Percentiles rank a stretch among this genome's conserved stretches.
Evolutionary conservation across 1,140 invertebrate genomes (phyloP).

Genomic region (Vanessa tameamea): DNA sequence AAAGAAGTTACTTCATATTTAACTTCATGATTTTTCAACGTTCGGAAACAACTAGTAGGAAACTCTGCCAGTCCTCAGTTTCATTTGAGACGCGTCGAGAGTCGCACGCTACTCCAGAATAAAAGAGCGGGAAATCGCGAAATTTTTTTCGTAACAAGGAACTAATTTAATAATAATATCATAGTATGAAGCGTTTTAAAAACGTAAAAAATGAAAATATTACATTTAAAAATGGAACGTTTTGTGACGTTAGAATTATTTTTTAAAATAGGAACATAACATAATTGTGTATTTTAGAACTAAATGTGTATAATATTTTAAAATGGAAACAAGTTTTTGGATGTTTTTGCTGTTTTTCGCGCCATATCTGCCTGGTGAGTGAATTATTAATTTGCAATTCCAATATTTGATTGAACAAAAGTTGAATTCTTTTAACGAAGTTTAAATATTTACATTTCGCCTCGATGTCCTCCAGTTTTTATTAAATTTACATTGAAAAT

Average conservation of each 20-base stretch:
- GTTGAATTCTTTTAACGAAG: background rate
- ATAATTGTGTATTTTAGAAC: slow-evolving; percentile 8
- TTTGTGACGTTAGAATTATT: slow-evolving; percentile 1
- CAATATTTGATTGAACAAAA: background rate
- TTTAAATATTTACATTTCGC: background rate
- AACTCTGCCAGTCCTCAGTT: slow-evolving; percentile 44
- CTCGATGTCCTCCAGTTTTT: background rate
- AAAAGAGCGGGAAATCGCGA: slow-evolving; percentile 53
- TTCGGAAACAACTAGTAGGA: slow-evolving; percentile 12
- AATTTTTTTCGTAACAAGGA: slow-evolving; percentile 36
- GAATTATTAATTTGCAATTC: background rate
- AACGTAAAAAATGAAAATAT: background rate
- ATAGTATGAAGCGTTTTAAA: background rate
- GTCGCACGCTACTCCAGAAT: slow-evolving; percentile 36
- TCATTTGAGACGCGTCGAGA: slow-evolving; percentile 26
- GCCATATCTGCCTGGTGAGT: slow-evolving; percentile 29
- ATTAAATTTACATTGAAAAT: too few relatives aligned
- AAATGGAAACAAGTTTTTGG: slow-evolving; percentile 27
- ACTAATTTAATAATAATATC: background rate
- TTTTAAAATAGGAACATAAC: slow-evolving; percentile 13
- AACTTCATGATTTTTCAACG: background rate
- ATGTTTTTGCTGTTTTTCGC: slow-evolving; percentile 23
- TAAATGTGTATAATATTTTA: slow-evolving; percentile 5
- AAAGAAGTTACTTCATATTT: background rate
- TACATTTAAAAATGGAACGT: slow-evolving; percentile 19